Base-by-base conservation (phyloP, 1,140 invertebrate genomes). In the Drosophila ogumai region DNA sequence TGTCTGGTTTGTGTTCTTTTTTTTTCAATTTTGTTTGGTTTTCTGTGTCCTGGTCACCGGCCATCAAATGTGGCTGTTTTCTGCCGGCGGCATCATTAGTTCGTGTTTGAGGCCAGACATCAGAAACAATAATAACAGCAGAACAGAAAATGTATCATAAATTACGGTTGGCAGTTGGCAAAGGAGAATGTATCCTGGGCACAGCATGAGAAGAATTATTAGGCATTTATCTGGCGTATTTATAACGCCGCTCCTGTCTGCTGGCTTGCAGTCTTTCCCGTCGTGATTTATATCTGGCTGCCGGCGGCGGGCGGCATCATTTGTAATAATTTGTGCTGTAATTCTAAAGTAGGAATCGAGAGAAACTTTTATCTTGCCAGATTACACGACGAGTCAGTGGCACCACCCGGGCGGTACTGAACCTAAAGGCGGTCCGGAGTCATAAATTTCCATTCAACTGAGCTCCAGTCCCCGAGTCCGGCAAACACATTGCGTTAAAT, bases 291-390 rank as follows among this genome's bases (percentile, higher is more conserved):
- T 87, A 79, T 82, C 61, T 54, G 55, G 50, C 57, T 59, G 84
- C 80, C 80, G 64, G 44, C 60, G 73, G 80, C 64, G 68, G 80
- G 72, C 44, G 69, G 57, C 76, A 80, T 87, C 80, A 84, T 87
- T 87, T 88, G 84, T 87, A 84, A 88, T 88, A 84, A 87, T 87
- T 87, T 87, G 84, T 80, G 64, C 36, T 74, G 56, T 78, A 87
- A 80, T 75, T 75, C 72, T 71, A 72, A 82, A 79, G 57, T 71
- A 81, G 32, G 32, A 81, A 50, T 61, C 65, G 41, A 52, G 64
- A 75, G 52, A 50, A 81, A 66, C 63, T 74, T 79, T 76, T 79
- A 88, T 82, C 72, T 63, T 36, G 19, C 28, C 41, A 61, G 66
- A 78, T 71, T 64, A 78, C 34, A 47, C 22, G 46, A 52, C 50